These are phyloP conservation scores for Scytalopus superciliaris DNA, from an alignment of 2,113 vertebrate species.

Conservation along the genomic window DNA sequence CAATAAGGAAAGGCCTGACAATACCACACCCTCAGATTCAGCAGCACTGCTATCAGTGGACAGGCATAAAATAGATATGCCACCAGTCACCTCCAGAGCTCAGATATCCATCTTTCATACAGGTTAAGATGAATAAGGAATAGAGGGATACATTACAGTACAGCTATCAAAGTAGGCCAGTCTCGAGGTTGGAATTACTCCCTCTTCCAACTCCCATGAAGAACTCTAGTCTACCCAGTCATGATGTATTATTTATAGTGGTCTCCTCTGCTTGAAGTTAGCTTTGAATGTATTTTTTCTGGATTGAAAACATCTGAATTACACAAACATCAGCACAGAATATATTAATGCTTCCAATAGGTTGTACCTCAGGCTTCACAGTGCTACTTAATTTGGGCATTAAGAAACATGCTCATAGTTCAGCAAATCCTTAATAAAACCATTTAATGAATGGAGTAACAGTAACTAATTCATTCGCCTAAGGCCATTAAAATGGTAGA, in stretches of 20 bases:
- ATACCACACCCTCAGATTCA: neutral
- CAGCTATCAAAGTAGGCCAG: neutral
- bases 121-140: neutral
- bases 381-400: neutral
- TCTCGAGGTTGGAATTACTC: neutral
- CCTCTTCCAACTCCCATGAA: neutral
- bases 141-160: neutral
- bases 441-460: neutral
- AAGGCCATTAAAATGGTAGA: neutral
- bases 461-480: neutral
- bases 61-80: neutral
- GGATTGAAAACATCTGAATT: neutral
- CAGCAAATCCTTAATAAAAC: neutral
- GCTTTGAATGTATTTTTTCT: neutral
- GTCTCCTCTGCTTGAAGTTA: neutral
- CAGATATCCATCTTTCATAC: neutral
- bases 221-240: neutral
- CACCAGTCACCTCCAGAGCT: neutral
- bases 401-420: neutral
- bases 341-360: neutral
- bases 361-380: neutral
- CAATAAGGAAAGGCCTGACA: neutral
- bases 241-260: neutral
- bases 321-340: neutral
- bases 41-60: neutral